Conservation (phyloP, 1,140 invertebrate species). For the Phymorhynchus buccinoides region DNA sequence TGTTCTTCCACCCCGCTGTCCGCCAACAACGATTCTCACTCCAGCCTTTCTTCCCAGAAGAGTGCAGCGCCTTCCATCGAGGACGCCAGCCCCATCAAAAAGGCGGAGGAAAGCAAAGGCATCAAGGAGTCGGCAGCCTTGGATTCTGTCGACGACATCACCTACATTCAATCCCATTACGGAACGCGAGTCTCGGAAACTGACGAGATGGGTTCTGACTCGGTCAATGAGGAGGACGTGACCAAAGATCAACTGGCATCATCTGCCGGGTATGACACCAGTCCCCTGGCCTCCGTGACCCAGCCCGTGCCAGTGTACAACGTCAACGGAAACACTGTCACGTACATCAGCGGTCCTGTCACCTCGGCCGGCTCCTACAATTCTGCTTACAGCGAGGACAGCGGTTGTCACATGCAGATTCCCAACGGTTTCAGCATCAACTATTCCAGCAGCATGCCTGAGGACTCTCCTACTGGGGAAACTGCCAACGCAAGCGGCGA, state of each 20-base stretch:
- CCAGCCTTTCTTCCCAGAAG: constrained; percentile 15
- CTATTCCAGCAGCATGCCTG: background rate
- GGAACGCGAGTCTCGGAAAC: background rate
- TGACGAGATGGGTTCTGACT: background rate
- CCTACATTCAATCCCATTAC: constrained; percentile 30
- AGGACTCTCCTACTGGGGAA: constrained; percentile 10
- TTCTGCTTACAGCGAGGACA: background rate
- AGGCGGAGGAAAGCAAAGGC: background rate
- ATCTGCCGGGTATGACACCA: background rate
- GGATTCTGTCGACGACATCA: background rate
- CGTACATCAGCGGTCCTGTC: constrained; percentile 25
- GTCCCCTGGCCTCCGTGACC: background rate
- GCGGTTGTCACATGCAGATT: constrained; percentile 30
- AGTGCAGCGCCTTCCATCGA: constrained; percentile 31
- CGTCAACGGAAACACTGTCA: constrained; percentile 7
- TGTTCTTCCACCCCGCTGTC: constrained; percentile 45
- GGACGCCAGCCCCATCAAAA: constrained; percentile 34
- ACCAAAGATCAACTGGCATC: background rate
- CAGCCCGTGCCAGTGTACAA: constrained; percentile 24
- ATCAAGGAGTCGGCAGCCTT: background rate
- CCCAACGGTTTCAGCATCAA: background rate
- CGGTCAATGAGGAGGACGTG: background rate
- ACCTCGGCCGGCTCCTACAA: background rate
- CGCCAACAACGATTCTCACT: background rate
- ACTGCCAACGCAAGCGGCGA: background rate